Evolutionary conservation across 2,888 invertebrate genomes (phyloP), one percentile per base, ranked within the genome.

Genomic region (Brachypterus glaber): DNA sequence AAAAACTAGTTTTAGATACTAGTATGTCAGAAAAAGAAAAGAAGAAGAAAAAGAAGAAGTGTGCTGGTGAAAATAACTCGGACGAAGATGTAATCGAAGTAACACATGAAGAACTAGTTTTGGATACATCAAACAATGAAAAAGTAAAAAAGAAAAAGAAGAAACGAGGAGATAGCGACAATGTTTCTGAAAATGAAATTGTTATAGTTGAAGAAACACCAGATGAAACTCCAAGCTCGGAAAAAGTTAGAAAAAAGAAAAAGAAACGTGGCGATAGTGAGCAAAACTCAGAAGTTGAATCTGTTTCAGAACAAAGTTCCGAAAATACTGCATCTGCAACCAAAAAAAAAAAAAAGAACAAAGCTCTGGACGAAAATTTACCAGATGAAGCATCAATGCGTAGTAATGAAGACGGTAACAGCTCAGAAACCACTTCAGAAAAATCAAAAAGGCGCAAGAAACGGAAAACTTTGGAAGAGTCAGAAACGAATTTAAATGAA

Each of bases 91-190:
- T n/a, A 14, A 24, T 35, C 17, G 33, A 26, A 17, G 21, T n/a
- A 29, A 30, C 12, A 17, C 17, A 17, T 11, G 17, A 33, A 40
- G 33, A 34, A 33, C 27, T 12, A 9, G 11, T 43, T 27, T 18
- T 29, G 35, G 38, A 41, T 17, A 32, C 32, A 11, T 13, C 30
- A 37, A 36, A 39, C 37, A 33, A 34, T 31, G 14, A 40, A 43
- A 29, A 47, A 39, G 17, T 39, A 37, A 31, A 17, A 5, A 16
- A 45, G 35, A 26, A 44, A 40, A 30, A 33, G 30, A 36, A 31
- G 11, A 38, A 39, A 33, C 25, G 30, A 9, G 12, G 12, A 7
- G 8, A 9, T 7, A 35, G 40, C 27, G 35, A 33, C 21, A 30
- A 9, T 35, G 38, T 40, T 25, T 31, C 17, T 9, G 33, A 37